These are phyloP conservation scores for Pitta sordida DNA, from an alignment of 2,113 vertebrate species.

Conservation along the genomic window DNA sequence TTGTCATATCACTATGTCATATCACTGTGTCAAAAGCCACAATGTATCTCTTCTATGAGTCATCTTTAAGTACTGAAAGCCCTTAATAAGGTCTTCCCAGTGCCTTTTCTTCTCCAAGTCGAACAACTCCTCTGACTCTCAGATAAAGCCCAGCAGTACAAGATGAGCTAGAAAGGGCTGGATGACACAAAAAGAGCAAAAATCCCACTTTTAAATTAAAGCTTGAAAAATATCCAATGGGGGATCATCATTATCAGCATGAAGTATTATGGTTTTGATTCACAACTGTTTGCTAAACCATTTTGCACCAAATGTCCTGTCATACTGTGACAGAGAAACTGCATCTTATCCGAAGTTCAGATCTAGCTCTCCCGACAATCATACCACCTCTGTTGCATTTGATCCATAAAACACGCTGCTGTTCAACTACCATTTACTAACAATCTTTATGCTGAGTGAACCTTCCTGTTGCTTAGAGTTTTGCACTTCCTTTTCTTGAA, in stretches of 20 bases:
- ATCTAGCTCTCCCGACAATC: not conserved
- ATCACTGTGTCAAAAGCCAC: not conserved
- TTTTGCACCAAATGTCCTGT: not conserved
- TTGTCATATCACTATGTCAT: rapidly evolving
- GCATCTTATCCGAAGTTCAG: not conserved
- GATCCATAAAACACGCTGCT: not conserved
- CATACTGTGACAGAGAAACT: not conserved
- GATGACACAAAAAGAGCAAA: not conserved
- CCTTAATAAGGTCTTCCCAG: not conserved
- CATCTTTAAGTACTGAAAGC: not conserved
- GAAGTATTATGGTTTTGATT: not conserved
- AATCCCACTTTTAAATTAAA: not conserved
- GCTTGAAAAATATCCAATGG: not conserved
- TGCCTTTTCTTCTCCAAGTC: not conserved
- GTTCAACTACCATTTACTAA: not conserved
- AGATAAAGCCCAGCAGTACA: not conserved
- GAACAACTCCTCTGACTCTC: rapidly evolving
- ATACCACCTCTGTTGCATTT: not conserved
- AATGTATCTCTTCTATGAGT: not conserved
- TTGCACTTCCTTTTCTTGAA: not conserved
- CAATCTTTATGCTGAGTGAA: not conserved
- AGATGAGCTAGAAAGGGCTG: not conserved
- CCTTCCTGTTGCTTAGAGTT: not conserved
- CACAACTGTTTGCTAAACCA: not conserved
- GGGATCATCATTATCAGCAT: not conserved